A percentile compares a stretch with the other conserved stretches of the same genome.
These are phyloP conservation scores for Ailuropoda melanoleuca DNA, from an alignment of 2,113 vertebrate species.

Conservation along the genomic window DNA sequence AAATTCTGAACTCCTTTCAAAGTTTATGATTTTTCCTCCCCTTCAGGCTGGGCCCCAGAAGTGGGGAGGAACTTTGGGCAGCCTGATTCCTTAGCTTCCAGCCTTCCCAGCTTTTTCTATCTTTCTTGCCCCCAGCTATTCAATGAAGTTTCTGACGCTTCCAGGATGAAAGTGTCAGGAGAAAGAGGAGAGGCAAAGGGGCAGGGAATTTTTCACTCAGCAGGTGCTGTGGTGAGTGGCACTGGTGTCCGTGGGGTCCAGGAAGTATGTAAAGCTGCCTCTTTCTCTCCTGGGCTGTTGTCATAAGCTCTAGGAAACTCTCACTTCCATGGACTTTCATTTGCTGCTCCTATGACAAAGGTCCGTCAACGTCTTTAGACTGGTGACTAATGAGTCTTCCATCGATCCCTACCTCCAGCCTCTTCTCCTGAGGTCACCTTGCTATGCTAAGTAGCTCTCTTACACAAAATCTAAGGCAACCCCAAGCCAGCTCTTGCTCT, in stretches of 20 bases:
- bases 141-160: background rate
- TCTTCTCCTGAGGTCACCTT: background rate
- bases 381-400: background rate
- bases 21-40: background rate
- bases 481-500: background rate
- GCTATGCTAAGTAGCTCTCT: background rate
- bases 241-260: background rate
- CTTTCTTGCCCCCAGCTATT: background rate
- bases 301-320: background rate
- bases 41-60: background rate
- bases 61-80: background rate
- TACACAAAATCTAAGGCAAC: background rate
- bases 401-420: background rate
- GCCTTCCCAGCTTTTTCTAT: background rate
- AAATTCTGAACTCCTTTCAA: background rate
- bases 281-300: background rate
- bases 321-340: background rate
- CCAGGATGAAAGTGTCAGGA: background rate
- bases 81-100: background rate
- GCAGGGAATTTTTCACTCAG: background rate
- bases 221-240: no score
- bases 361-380: background rate
- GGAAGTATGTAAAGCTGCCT: background rate
- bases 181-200: background rate
- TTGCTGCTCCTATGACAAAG: background rate